Evolutionary conservation across 2,888 invertebrate species (phyloP), one percentile per base, ranked within the genome.

Genomic region (Ectemnius continuus): DNA sequence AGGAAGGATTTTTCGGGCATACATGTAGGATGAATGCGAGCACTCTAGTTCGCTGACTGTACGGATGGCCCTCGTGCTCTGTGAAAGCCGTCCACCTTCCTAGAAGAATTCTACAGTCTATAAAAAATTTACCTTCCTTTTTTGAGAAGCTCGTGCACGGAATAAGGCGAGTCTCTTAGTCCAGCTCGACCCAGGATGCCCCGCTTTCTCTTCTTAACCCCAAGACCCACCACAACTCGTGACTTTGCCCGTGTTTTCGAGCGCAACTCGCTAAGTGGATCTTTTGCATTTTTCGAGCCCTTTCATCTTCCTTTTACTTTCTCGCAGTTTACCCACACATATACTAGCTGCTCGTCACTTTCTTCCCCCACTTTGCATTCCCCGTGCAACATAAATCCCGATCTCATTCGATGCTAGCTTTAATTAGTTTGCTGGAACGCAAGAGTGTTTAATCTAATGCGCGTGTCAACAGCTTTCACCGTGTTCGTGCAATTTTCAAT

Each of bases 51-150:
- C 36, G 36, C 36, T 8, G 36, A 36, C 36, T 11, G 36, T 11
- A 36, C 36, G 36, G 36, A 36, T 36, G 11, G 36, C 8, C 8
- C 36, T 36, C 36, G 13, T 56, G 13, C 18, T 36, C 11, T 14
- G 20, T 26, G 20, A 58, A 60, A 66, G 52, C 28, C 63, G 18
- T 20, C 58, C 4, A 66, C 65, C 47, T 0, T n/a, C 16, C 72
- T 65, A 63, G 72, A 69, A 62, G 73, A 76, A 77, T 76, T 63
- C 46, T 52, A 20, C 28, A 60, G 60, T 72, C 66, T 76, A 72
- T 77, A 76, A 72, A 76, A 77, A 76, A 76, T 77, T 73, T 68
- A 77, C 69, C 73, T 26, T 46, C 48, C n/a, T 66, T 70, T 67
- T 76, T 73, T 70, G 58, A 48, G 56, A 70, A 70, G 66, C 76